Conservation (phyloP, 2,797 vertebrate species). For the Hozukius guyotensis region DNA sequence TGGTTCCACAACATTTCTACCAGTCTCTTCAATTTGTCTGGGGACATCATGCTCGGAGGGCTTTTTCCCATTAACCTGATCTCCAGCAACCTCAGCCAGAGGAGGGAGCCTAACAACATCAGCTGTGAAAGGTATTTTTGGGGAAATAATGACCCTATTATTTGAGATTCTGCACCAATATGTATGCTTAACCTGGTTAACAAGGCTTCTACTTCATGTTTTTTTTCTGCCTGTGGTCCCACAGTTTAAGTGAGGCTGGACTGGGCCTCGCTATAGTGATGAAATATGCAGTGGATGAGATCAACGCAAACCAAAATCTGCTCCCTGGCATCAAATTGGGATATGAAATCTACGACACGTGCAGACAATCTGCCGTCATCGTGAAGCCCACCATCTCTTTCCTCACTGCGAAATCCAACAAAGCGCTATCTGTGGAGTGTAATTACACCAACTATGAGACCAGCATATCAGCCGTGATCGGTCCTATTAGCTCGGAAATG, state of each 20-base stretch:
- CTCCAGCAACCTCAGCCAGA: conserved; percentile 67
- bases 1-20: conserved; percentile 82
- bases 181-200: neutral
- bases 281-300: conserved; percentile 85
- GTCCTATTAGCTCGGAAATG: conserved; percentile 85
- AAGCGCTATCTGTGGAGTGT: conserved; percentile 73
- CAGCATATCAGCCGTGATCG: conserved; percentile 85
- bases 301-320: conserved; percentile 72
- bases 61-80: conserved; percentile 82
- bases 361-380: conserved; percentile 72
- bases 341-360: conserved; percentile 81
- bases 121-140: conserved; percentile 75
- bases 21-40: conserved; percentile 74
- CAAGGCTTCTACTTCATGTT: neutral
- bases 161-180: neutral
- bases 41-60: conserved; percentile 82
- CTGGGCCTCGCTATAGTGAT: conserved; percentile 81
- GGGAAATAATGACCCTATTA: neutral
- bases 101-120: conserved; percentile 62
- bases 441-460: conserved; percentile 88
- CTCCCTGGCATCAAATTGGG: conserved; percentile 82
- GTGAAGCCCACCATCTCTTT: conserved; percentile 77
- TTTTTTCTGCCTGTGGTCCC: neutral
- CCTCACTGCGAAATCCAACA: conserved; percentile 62
- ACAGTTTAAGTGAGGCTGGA: conserved; percentile 72